Conservation (phyloP, 1,140 invertebrate genomes). For the Monomorium pharaonis region DNA sequence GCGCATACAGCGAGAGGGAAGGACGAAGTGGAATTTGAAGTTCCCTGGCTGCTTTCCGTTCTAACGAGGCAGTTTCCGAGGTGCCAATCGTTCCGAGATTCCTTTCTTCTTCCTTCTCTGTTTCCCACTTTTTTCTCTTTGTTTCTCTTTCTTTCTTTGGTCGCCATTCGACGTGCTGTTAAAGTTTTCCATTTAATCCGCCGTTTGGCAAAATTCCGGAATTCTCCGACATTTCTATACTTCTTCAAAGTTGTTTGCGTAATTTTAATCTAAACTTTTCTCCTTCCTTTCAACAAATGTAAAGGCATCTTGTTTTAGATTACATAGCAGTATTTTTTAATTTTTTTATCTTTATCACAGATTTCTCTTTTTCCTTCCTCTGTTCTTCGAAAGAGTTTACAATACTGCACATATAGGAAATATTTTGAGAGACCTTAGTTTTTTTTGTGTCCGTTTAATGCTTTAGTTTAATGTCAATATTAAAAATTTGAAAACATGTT, state of each 20-base stretch:
- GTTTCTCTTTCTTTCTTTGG: neutral
- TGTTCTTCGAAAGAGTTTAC: neutral
- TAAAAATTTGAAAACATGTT: neutral
- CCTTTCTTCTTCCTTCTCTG: neutral
- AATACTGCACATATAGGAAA: neutral
- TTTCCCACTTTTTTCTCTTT: neutral
- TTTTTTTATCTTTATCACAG: neutral
- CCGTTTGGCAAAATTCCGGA: slow-evolving; percentile 31
- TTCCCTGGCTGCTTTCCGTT: slow-evolving; percentile 67
- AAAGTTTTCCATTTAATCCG: slow-evolving; percentile 61
- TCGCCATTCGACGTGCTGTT: slow-evolving; percentile 46
- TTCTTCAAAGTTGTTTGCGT: slow-evolving; percentile 1
- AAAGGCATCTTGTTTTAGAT: slow-evolving; percentile 32
- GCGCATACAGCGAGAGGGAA: slow-evolving; percentile 12
- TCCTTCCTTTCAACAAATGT: neutral
- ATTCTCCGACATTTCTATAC: neutral
- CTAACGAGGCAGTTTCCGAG: slow-evolving; percentile 51
- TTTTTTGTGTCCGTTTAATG: neutral
- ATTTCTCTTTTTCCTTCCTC: no score
- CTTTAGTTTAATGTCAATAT: neutral
- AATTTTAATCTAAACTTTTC: neutral
- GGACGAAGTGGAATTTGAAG: slow-evolving; percentile 69
- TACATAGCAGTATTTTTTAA: neutral
- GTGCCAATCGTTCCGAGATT: slow-evolving; percentile 39
- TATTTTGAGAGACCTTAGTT: neutral